Percentiles rank a stretch among this genome's conserved stretches.
phyloP scores from a whole-genome alignment of 1,140 invertebrate genomes.

The Hycleus cichorii region DNA sequence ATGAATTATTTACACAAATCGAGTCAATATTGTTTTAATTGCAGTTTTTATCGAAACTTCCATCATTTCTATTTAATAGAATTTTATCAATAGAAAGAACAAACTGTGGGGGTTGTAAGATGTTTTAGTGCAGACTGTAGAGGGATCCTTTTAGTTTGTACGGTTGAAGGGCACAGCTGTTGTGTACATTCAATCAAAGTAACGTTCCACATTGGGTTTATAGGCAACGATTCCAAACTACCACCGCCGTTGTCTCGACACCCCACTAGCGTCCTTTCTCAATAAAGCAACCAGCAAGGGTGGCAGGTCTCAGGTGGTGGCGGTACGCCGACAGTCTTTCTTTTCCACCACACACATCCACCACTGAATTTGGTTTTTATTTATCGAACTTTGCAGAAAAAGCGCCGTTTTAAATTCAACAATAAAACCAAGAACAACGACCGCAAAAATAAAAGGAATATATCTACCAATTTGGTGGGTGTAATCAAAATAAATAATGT shows the following conservation, averaged over 20 bases:
- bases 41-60: too few species aligned
- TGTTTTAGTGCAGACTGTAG: neutral
- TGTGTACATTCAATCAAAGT: constrained; percentile 21
- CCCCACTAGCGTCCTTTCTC: neutral
- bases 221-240: too few species aligned
- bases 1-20: too few species aligned
- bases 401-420: neutral
- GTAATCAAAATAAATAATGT: constrained; percentile 10
- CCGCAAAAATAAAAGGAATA: too few species aligned
- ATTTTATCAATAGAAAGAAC: too few species aligned
- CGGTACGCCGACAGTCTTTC: neutral
- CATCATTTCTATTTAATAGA: too few species aligned
- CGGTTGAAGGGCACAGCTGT: constrained; percentile 12
- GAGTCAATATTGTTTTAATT: too few species aligned
- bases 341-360: neutral
- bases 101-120: neutral
- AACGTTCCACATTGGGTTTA: neutral
- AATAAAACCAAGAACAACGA: too few species aligned
- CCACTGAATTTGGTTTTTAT: neutral
- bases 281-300: too few species aligned
- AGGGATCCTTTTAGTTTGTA: neutral
- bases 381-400: neutral
- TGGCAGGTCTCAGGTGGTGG: constrained; percentile 5
- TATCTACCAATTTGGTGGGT: too few species aligned
- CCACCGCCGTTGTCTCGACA: constrained; percentile 5